A percentile compares a stretch with the other conserved stretches of the same genome.
Conservation (phyloP, 2,113 vertebrate species). For the Pangasianodon hypophthalmus region DNA sequence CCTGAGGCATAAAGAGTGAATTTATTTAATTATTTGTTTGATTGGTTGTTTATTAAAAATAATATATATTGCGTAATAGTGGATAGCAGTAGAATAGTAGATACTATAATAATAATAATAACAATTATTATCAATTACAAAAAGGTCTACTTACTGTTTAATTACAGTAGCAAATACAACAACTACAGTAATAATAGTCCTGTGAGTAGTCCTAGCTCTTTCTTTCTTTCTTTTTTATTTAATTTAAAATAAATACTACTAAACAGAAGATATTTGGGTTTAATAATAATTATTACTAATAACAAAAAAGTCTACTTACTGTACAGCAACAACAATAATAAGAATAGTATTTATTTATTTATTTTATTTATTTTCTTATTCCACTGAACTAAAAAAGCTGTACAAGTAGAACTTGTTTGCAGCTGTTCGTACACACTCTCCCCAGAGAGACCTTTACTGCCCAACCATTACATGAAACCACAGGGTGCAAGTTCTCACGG, state of each 20-base stretch:
- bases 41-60: too few species aligned
- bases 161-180: too few species aligned
- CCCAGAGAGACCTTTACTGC: neutral
- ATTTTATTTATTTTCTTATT: neutral
- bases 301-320: neutral
- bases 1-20: neutral
- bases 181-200: too few species aligned
- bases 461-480: neutral
- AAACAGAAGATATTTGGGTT: neutral
- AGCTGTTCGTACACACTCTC: neutral
- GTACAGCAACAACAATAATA: too few species aligned
- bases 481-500: neutral
- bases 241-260: neutral
- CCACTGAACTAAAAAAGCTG: neutral
- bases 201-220: neutral
- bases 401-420: neutral
- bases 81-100: too few species aligned
- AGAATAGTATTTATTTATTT: neutral
- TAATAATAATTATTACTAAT: neutral
- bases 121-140: too few species aligned
- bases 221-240: neutral
- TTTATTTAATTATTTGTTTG: too few species aligned
- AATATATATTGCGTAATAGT: too few species aligned
- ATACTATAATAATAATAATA: neutral
- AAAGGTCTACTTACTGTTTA: too few species aligned